Conservation (phyloP, 2,888 invertebrate species). For the Parascotia fuliginaria region DNA sequence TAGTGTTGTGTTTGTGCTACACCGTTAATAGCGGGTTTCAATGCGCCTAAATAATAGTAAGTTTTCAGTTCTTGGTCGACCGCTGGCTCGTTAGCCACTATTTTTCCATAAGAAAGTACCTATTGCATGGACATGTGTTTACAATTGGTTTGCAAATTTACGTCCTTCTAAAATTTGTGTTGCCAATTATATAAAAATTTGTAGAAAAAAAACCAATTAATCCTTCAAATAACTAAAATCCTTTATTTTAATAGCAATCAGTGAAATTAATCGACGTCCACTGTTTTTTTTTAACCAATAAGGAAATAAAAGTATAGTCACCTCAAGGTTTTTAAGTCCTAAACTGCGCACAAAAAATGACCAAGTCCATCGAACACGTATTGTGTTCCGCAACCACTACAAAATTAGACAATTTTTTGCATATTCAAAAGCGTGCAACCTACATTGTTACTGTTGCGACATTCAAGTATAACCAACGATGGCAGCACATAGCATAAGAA, state of each 20-base stretch:
- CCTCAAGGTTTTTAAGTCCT: constrained; percentile 65
- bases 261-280: constrained; percentile 46
- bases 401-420: constrained; percentile 39
- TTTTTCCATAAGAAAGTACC: too few relatives aligned
- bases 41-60: too few relatives aligned
- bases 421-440: constrained; percentile 28
- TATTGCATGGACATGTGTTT: too few relatives aligned
- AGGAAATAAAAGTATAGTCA: constrained; percentile 75
- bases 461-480: constrained; percentile 10
- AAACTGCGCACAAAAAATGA: constrained; percentile 47
- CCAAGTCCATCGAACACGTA: constrained; percentile 40
- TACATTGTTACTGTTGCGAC: constrained; percentile 21
- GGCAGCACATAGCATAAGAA: constrained; percentile 1
- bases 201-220: constrained; percentile 24
- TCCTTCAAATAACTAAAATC: neutral
- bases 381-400: constrained; percentile 45
- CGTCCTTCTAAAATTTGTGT: too few relatives aligned
- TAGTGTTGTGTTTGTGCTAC: too few relatives aligned
- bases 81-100: too few relatives aligned
- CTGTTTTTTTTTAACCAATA: constrained; percentile 54
- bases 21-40: too few relatives aligned
- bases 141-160: too few relatives aligned
- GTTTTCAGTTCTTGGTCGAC: too few relatives aligned
- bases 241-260: constrained; percentile 27
- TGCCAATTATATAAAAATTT: too few relatives aligned